Percentiles rank a stretch among this genome's conserved stretches.
phyloP scores from a whole-genome alignment of 2,888 invertebrate species.

The Ellobium chinense region DNA sequence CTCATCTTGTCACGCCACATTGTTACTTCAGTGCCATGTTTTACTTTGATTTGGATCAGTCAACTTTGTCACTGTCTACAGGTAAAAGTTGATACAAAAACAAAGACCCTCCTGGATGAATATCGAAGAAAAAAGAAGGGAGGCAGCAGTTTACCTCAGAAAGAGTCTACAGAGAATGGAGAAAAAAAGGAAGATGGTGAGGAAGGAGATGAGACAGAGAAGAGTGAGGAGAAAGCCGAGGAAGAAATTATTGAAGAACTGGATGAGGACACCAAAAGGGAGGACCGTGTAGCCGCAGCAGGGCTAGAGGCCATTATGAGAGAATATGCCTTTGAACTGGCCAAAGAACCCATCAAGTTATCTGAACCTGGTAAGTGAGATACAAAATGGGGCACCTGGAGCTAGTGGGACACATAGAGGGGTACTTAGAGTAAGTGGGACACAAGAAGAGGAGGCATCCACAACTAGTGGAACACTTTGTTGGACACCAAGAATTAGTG shows the following conservation, averaged over 20 bases:
- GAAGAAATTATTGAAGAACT: constrained; percentile 78
- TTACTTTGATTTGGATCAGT: too few relatives aligned
- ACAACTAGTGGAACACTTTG: too few relatives aligned
- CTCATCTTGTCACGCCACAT: too few relatives aligned
- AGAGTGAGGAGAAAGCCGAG: constrained; percentile 60
- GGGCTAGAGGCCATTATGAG: constrained; percentile 89
- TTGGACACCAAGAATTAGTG: too few relatives aligned
- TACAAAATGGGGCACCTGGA: too few relatives aligned
- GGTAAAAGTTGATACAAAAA: constrained; percentile 96
- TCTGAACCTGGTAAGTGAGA: constrained; percentile 56
- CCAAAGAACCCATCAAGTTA: constrained; percentile 60
- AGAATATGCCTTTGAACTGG: constrained; percentile 84
- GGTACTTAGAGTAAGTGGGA: too few relatives aligned
- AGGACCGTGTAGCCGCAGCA: constrained; percentile 87
- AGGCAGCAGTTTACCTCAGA: constrained; percentile 13
- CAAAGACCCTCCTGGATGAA: constrained; percentile 94
- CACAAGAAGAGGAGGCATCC: too few relatives aligned
- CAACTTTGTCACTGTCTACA: too few relatives aligned
- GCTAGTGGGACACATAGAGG: too few relatives aligned
- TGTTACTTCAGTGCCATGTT: too few relatives aligned
- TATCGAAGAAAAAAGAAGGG: constrained; percentile 81
- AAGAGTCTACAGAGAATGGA: constrained; percentile 64
- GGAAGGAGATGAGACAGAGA: constrained; percentile 58
- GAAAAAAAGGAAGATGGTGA: constrained; percentile 64
- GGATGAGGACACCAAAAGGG: constrained; percentile 81